A percentile compares a stretch with the other conserved stretches of the same genome.
Conservation (phyloP, 2,888 invertebrate species). For the Reticulitermes lucifugus region DNA sequence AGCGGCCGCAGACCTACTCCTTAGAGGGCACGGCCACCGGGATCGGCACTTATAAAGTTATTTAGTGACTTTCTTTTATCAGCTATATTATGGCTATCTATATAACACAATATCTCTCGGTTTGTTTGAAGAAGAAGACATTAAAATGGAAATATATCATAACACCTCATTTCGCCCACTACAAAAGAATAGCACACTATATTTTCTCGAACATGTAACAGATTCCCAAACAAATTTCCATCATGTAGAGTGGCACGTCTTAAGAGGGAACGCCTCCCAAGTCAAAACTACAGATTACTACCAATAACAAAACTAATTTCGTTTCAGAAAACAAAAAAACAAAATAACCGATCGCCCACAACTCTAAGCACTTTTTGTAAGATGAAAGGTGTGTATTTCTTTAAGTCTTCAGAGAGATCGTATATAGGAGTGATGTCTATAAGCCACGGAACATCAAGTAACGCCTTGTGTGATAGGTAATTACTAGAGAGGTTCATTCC, state of each 20-base stretch:
- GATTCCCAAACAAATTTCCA: conserved; percentile 1
- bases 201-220: background rate
- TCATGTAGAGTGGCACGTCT: background rate
- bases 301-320: conserved; percentile 33
- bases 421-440: conserved; percentile 19
- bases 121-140: too few relatives aligned
- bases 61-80: too few relatives aligned
- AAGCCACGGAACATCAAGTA: conserved; percentile 10
- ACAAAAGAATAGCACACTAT: too few relatives aligned
- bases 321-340: conserved; percentile 9
- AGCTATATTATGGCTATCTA: too few relatives aligned
- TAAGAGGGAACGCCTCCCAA: background rate
- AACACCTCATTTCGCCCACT: too few relatives aligned
- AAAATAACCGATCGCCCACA: conserved; percentile 22
- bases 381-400: conserved; percentile 17
- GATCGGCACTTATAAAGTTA: too few relatives aligned
- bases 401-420: background rate
- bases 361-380: background rate
- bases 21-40: too few relatives aligned
- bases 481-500: conserved; percentile 2
- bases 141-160: too few relatives aligned
- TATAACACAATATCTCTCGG: too few relatives aligned
- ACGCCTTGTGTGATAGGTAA: conserved; percentile 36
- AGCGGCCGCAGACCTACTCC: too few relatives aligned
- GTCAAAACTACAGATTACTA: conserved; percentile 24